Evolutionary conservation across 2,113 vertebrate genomes (phyloP), one percentile per base, ranked within the genome.

Genomic region (Lanius collurio): DNA sequence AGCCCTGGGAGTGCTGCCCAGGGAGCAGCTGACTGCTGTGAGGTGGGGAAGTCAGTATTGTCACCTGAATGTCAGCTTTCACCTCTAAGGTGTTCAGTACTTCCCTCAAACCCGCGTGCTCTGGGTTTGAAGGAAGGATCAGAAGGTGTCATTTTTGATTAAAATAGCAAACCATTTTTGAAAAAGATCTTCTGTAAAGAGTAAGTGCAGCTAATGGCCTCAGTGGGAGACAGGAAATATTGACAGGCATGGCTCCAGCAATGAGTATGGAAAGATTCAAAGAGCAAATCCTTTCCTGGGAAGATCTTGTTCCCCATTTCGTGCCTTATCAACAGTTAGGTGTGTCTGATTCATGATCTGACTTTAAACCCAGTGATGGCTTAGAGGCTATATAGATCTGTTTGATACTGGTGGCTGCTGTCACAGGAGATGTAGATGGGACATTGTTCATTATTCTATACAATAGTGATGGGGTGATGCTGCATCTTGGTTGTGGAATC

Each of bases 381-480:
- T 89, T n/a, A 35, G 56, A 77, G 41, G 30, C 16, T 33, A 0
- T 13, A 10, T 9, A 73, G 57, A 50, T 90, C 37, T 37, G 50
- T 86, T 71, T 47, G 35, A 31, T 70, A 19, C 52, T 55, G 10
- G 16, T 64, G 79, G 33, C 33, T 57, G 71, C 27, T 57, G 0
- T 42, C 64, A 21, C 35, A 81, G 50, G 42, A 89, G 39, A 37
- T 65, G 75, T 41, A 64, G 75, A 7, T 49, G 41, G 37, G 65
- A 49, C n/a, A 3, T 31, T 52, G 41, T 50, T 83, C 24, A 9
- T 60, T 42, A 76, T 9, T 44, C 69, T 39, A 1, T 44, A 8
- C 14, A 39, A n/a, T 1, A 3, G 42, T n/a, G 50, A 47, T 17
- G 13, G 18, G 11, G 27, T 52, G 30, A 70, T 0, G 1, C 14